Evolutionary conservation across 2,888 invertebrate genomes (phyloP).

Genomic region (Tinea trinotella): DNA sequence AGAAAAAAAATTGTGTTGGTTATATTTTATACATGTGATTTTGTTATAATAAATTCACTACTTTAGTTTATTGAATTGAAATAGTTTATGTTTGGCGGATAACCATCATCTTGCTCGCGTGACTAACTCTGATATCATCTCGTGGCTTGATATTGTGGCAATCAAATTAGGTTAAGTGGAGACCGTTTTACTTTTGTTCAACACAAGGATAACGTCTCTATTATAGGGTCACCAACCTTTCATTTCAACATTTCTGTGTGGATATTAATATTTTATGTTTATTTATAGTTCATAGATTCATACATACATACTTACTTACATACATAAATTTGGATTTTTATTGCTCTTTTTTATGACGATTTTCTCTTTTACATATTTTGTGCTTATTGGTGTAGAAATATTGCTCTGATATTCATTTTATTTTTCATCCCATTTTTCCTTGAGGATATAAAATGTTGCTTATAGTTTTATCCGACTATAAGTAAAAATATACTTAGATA

Average conservation of each 20-base stretch:
- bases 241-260: neutral
- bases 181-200: constrained; percentile 25
- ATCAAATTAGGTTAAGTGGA: constrained; percentile 36
- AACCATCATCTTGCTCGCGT: constrained; percentile 22
- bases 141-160: constrained; percentile 24
- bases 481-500: too few relatives aligned
- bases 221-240: neutral
- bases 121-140: constrained; percentile 25
- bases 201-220: constrained; percentile 10
- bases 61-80: neutral
- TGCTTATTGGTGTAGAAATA: too few relatives aligned
- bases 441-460: too few relatives aligned
- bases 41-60: neutral
- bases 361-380: too few relatives aligned
- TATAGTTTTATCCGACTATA: too few relatives aligned
- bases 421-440: too few relatives aligned
- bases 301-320: too few relatives aligned
- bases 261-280: neutral
- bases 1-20: too few relatives aligned
- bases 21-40: too few relatives aligned
- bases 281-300: neutral
- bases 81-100: neutral
- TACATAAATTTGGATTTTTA: too few relatives aligned
- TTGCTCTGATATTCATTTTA: too few relatives aligned
- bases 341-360: too few relatives aligned